Base-by-base conservation (phyloP, 1,140 invertebrate genomes). In the Mizuhopecten yessoensis region DNA sequence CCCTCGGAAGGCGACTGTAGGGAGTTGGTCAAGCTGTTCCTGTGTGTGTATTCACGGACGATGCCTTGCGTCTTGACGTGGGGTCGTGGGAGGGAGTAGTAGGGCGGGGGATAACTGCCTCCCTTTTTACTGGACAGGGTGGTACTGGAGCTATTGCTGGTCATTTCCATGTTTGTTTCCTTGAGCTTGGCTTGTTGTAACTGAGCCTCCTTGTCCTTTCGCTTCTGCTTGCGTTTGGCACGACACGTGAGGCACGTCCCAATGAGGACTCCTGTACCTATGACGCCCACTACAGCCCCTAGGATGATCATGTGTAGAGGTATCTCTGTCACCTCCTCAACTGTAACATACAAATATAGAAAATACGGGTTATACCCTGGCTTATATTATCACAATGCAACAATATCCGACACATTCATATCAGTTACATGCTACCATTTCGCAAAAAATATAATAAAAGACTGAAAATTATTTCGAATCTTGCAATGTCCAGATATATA, bases 1-100 rank as follows among this genome's bases (percentile, higher is more conserved):
- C 92, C 92, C 20, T 94, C 92, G 2, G 92, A 89, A 15, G 92
- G 90, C 23, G 87, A 86, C 42, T 90, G 90, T 33, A 92, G 13
- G 13, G 91, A 92, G 75, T 90, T 93, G 15, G 94, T 93, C 42
- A 93, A 75, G 90, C 94, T 95, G 91, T 94, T 94, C 23, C 94
- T 90, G 75, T 94, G 93, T 15, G 88, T 45, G 34, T 91, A 90
- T n/a, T 94, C 92, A 42, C 88, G 88, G 15, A 86, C 75, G 0
- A 57, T 49, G 20, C 90, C 89, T 17, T 23, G 34, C 34, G 49
- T 86, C 17, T 89, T 87, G 33, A 91, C 89, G 3, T 88, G 91
- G n/a, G 86, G 49, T 29, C 91, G 23, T 17, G 91, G 90, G 0
- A 92, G 89, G 9, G 89, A 90, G 45, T 88, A 91, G 36, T 92